These are phyloP conservation scores for Gnathonemus longibarbis DNA, from an alignment of 2,113 vertebrate species.

Conservation along the genomic window DNA sequence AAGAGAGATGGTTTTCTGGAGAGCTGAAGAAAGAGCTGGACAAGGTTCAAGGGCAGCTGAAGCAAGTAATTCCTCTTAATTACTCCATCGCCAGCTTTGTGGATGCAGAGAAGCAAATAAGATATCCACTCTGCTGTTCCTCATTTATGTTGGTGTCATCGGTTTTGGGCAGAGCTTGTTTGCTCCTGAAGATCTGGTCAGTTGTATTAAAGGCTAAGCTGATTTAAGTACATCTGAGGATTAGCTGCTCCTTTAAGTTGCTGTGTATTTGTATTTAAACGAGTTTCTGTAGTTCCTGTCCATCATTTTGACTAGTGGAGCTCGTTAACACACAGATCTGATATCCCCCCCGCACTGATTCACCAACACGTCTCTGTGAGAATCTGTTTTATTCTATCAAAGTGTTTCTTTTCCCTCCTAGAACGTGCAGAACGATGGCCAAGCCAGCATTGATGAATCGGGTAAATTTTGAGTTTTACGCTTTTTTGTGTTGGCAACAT, in stretches of 20 bases:
- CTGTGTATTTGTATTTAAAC: neutral
- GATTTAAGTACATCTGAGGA: neutral
- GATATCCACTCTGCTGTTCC: neutral
- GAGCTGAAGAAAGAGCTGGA: constrained; percentile 98
- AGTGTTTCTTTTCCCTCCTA: constrained; percentile 43
- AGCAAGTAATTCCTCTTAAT: constrained; percentile 95
- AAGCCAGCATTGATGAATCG: constrained; percentile 63
- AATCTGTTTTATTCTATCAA: neutral
- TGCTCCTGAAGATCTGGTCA: neutral
- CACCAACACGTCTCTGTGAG: neutral
- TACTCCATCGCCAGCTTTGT: constrained; percentile 39
- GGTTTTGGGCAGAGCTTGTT: neutral
- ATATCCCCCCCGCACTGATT: neutral
- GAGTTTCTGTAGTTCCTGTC: neutral
- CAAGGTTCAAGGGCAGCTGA: constrained; percentile 91
- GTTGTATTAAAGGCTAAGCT: neutral
- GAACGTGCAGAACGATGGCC: constrained; percentile 71
- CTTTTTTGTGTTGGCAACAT: neutral
- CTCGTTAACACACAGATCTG: neutral
- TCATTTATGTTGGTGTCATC: neutral
- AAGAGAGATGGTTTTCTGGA: constrained; percentile 95
- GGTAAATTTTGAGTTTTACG: constrained; percentile 52
- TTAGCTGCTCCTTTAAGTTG: neutral
- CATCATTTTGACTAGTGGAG: neutral
- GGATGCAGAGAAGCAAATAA: neutral